Evolutionary conservation across 2,113 vertebrate genomes (phyloP), one percentile per base, ranked within the genome.

Genomic region (Oryzias melastigma): DNA sequence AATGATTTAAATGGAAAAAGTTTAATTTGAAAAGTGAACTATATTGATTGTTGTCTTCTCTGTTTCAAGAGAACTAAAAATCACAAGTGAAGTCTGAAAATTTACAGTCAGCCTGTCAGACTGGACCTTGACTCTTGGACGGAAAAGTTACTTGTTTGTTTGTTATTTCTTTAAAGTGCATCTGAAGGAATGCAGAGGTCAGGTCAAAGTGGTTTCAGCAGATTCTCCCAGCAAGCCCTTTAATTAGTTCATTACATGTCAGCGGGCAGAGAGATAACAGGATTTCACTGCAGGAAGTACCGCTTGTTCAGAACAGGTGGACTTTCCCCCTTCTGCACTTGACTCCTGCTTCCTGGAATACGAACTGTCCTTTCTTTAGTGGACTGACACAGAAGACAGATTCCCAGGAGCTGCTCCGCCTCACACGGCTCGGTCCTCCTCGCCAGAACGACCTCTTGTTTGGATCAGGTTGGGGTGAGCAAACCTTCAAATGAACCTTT

Each of bases 291-390:
- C 14, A 17, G 22, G 27, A 50, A 63, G 29, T 41, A 56, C 47
- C 8, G 1, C 20, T 35, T 24, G 7, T 18, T 57, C 6, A 40
- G 2, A 62, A 20, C 40, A 45, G 52, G 55, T 75, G 85, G 83
- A 88, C 86, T 88, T 89, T 83, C 70, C 77, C 78, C 86, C 76
- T 60, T 55, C 35, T 41, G 16, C 44, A 4, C 41, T 76, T 14
- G 46, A 44, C 22, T 6, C 45, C 44, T 50, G 76, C 72, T 89
- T 88, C 86, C 88, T 75, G 74, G 76, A 79, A 51, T 57, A 10
- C 44, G 18, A 20, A 25, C 52, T 53, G 27, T 54, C n/a, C 12
- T 17, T 18, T 1, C 0, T 44, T 53, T 44, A 19, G 58, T 18
- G 57, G 22, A 27, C 5, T 22, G 17, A 25, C 1, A 3, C 40